A percentile compares a stretch with the other conserved stretches of the same genome.
Conservation (phyloP, 2,797 vertebrate genomes). For the Odontamblyopus rebecca region DNA sequence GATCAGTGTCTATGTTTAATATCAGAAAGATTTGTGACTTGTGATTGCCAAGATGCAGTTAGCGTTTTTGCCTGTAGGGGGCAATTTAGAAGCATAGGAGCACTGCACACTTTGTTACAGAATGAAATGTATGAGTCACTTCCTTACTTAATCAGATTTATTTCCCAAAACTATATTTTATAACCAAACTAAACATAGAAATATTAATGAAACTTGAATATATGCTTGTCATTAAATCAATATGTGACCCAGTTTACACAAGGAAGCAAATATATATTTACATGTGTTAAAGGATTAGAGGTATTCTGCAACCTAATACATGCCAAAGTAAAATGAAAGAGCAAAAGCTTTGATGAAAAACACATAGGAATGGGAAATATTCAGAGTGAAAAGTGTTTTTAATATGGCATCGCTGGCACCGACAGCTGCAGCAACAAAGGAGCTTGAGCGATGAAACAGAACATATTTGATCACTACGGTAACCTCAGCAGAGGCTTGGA, state of each 20-base stretch:
- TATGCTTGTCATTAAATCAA: slow-evolving; percentile 56
- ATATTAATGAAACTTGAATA: slow-evolving; percentile 50
- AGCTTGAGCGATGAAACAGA: slow-evolving; percentile 44
- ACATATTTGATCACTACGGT: slow-evolving; percentile 52
- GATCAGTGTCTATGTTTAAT: slow-evolving; percentile 53
- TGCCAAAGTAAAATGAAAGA: slow-evolving; percentile 33
- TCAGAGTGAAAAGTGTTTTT: slow-evolving; percentile 10
- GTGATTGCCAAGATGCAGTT: slow-evolving; percentile 33
- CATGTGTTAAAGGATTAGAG: slow-evolving; percentile 14
- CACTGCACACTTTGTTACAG: background rate
- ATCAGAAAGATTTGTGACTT: slow-evolving; percentile 31
- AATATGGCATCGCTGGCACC: slow-evolving; percentile 29
- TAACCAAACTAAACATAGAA: slow-evolving; percentile 28
- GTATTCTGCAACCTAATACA: slow-evolving; percentile 31
- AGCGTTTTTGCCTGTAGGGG: slow-evolving; percentile 67
- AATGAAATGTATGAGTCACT: background rate
- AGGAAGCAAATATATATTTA: slow-evolving; percentile 18
- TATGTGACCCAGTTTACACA: slow-evolving; percentile 43
- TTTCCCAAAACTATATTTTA: slow-evolving; percentile 34
- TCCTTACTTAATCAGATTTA: slow-evolving; percentile 27
- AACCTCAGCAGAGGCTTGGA: slow-evolving; percentile 23
- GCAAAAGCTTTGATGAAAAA: slow-evolving; percentile 43
- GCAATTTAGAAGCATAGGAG: slow-evolving; percentile 68
- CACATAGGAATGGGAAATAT: slow-evolving; percentile 32
- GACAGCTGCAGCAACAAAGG: slow-evolving; percentile 60